Percentiles rank a stretch among this genome's conserved stretches.
Conservation (phyloP, 92 coral and sea anemone species). For the Meandrina meandrites region DNA sequence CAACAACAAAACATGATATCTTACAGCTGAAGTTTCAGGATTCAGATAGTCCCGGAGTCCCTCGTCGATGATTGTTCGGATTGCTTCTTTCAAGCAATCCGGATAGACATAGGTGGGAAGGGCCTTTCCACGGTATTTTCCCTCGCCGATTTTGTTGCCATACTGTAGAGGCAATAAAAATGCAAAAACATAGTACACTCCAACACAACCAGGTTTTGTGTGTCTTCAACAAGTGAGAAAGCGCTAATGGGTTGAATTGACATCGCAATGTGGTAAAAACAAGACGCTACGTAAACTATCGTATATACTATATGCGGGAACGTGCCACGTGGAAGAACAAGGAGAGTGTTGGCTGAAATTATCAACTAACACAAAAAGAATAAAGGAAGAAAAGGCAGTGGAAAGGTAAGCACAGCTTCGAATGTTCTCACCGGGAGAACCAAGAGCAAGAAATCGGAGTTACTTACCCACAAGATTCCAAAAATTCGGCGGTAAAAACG, state of each 20-base stretch:
- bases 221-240: neutral
- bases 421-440: too few species aligned
- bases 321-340: too few species aligned
- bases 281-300: neutral
- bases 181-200: neutral
- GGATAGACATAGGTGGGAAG: conserved; percentile 2
- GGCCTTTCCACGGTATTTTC: neutral
- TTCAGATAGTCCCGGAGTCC: neutral
- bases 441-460: neutral
- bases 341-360: too few species aligned
- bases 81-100: conserved; percentile 2
- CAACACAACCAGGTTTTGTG: neutral
- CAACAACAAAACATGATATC: neutral
- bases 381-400: too few species aligned
- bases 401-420: too few species aligned
- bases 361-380: too few species aligned
- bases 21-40: neutral
- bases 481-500: neutral
- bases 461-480: neutral
- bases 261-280: neutral
- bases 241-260: neutral
- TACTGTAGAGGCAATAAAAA: neutral
- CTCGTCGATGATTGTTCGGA: neutral
- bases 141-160: neutral
- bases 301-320: too few species aligned